Conservation (phyloP, 64 coral and sea anemone species). For the Porites lutea region DNA sequence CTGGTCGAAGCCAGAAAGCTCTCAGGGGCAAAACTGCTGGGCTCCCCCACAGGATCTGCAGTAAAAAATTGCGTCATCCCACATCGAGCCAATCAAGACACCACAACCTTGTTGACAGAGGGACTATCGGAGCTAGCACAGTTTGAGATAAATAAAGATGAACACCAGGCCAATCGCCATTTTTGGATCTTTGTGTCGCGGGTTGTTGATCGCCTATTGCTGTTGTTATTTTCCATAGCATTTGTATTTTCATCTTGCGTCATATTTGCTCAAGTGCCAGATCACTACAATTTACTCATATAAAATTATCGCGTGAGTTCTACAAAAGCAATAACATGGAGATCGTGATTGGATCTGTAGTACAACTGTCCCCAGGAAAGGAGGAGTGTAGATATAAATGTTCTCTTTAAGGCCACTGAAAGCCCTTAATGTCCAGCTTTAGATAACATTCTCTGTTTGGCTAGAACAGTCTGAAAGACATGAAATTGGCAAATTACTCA, state of each 20-base stretch:
- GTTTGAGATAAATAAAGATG: constrained; percentile 20
- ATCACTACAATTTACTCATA: constrained; percentile 74
- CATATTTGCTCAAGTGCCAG: constrained; percentile 80
- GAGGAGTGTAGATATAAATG: too few relatives aligned
- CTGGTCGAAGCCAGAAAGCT: constrained; percentile 61
- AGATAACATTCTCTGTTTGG: too few relatives aligned
- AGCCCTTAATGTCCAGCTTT: too few relatives aligned
- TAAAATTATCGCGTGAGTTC: not conserved
- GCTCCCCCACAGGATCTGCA: not conserved
- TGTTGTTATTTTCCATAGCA: constrained; percentile 78
- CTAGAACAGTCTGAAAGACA: too few relatives aligned
- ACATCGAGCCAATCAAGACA: not conserved
- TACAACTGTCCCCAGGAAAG: too few relatives aligned
- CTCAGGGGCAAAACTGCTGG: constrained; percentile 48
- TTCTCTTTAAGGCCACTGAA: too few relatives aligned
- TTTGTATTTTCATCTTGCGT: constrained; percentile 76
- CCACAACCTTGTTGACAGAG: constrained; percentile 42
- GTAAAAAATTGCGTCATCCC: not conserved
- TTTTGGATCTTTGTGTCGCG: constrained; percentile 97
- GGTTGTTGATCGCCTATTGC: constrained; percentile 77
- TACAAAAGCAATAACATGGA: not conserved
- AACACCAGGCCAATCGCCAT: constrained; percentile 48
- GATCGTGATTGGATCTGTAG: not conserved
- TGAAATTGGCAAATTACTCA: too few relatives aligned
- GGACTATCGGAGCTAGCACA: constrained; percentile 57